Evolutionary conservation across 2,888 invertebrate genomes (phyloP).

Genomic region (Athalia circularis): DNA sequence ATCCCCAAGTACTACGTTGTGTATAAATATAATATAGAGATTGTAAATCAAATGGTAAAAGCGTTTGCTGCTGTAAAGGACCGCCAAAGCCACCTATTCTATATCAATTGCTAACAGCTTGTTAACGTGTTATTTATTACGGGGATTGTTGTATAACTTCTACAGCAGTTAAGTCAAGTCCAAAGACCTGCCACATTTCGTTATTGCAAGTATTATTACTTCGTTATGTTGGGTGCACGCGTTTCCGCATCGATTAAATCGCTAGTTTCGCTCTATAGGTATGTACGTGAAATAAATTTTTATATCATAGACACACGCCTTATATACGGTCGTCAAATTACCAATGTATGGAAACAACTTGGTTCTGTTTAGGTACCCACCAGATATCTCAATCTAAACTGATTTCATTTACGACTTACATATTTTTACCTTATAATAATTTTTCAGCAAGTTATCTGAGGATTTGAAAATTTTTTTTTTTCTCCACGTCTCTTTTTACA

Average conservation of each 20-base stretch:
- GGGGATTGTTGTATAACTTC: background rate
- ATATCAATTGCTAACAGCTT: conserved; percentile 24
- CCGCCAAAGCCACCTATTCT: background rate
- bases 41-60: background rate
- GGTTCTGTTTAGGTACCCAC: no score
- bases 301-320: background rate
- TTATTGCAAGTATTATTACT: conserved; percentile 14
- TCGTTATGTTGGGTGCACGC: background rate
- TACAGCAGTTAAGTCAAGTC: background rate
- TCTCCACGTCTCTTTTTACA: no score
- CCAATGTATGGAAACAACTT: no score
- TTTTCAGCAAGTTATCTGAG: no score
- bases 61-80: background rate
- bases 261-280: background rate
- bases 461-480: no score
- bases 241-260: conserved; percentile 3
- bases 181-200: conserved; percentile 9
- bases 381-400: no score
- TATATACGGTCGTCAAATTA: no score
- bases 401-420: no score
- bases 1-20: no score
- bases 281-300: background rate
- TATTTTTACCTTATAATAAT: no score
- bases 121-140: conserved; percentile 31
- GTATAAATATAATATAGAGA: background rate